A percentile compares a stretch with the other conserved stretches of the same genome.
phyloP scores from a whole-genome alignment of 1,140 invertebrate species.

The Alviniconcha marisindica region DNA sequence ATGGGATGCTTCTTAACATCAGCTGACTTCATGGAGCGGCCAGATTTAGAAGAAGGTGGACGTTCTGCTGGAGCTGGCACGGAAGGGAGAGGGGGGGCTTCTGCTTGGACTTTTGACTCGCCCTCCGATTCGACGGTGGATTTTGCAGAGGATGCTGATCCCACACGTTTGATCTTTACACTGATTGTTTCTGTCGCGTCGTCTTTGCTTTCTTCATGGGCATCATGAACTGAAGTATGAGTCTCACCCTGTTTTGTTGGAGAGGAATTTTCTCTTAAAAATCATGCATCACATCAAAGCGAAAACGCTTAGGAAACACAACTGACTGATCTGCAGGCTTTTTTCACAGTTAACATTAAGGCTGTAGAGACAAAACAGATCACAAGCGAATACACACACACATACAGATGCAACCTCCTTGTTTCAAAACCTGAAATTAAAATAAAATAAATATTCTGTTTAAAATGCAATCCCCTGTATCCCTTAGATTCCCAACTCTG shows the following conservation, averaged over 20 bases:
- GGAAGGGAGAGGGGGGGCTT: not conserved
- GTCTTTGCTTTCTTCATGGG: not conserved
- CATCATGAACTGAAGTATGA: not conserved
- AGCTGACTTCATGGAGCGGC: not conserved
- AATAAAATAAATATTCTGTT: no score
- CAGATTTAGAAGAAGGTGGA: not conserved
- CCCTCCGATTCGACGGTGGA: no score
- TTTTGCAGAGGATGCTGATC: not conserved
- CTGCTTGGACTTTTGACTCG: not conserved
- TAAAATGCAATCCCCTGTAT: no score
- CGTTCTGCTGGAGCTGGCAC: constrained; percentile 3
- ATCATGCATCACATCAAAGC: not conserved
- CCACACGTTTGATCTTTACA: not conserved
- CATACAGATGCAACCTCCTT: no score
- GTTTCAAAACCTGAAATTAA: no score
- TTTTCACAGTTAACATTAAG: not conserved
- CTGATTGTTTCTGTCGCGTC: not conserved
- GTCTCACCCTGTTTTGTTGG: not conserved
- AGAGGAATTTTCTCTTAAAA: not conserved
- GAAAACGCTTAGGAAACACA: not conserved
- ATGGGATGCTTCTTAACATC: not conserved
- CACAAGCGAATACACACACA: no score
- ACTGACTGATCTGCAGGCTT: not conserved
- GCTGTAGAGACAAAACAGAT: not conserved
- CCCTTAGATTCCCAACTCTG: no score